phyloP scores from a whole-genome alignment of 2,113 vertebrate species.

The Archocentrus centrarchus region DNA sequence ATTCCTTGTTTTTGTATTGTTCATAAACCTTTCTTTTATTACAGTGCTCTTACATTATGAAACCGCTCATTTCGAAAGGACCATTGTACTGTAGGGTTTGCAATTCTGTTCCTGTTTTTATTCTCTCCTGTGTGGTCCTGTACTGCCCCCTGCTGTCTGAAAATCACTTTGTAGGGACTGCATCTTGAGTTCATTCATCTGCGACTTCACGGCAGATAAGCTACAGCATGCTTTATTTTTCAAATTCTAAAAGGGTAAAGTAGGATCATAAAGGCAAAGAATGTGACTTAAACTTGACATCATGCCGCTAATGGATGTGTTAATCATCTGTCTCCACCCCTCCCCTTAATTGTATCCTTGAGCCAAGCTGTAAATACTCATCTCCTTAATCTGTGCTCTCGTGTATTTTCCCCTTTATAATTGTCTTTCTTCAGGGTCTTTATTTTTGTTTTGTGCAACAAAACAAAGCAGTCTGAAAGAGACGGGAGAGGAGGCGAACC shows the following conservation, averaged over 20 bases:
- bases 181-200: conserved; percentile 41
- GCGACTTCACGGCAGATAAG: conserved; percentile 38
- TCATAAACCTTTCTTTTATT: conserved; percentile 63
- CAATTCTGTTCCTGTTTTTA: conserved; percentile 35
- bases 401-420: conserved; percentile 59
- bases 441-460: conserved; percentile 75
- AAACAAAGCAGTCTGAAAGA: conserved; percentile 79
- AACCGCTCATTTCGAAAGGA: conserved; percentile 60
- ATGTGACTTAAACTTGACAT: conserved; percentile 77
- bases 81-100: conserved; percentile 53
- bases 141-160: conserved; percentile 73
- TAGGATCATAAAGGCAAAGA: conserved; percentile 69
- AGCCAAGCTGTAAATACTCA: conserved; percentile 79
- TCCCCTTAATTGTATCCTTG: conserved; percentile 68
- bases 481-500: conserved; percentile 69
- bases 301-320: conserved; percentile 78
- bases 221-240: conserved; percentile 65
- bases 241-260: conserved; percentile 54
- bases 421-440: conserved; percentile 76
- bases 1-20: conserved; percentile 73
- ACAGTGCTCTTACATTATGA: conserved; percentile 62
- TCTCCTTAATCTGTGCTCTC: conserved; percentile 70
- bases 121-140: conserved; percentile 50
- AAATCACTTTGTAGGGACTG: conserved; percentile 31
- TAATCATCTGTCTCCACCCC: conserved; percentile 59